phyloP scores from a whole-genome alignment of 2,113 vertebrate species.

The Origma solitaria region DNA sequence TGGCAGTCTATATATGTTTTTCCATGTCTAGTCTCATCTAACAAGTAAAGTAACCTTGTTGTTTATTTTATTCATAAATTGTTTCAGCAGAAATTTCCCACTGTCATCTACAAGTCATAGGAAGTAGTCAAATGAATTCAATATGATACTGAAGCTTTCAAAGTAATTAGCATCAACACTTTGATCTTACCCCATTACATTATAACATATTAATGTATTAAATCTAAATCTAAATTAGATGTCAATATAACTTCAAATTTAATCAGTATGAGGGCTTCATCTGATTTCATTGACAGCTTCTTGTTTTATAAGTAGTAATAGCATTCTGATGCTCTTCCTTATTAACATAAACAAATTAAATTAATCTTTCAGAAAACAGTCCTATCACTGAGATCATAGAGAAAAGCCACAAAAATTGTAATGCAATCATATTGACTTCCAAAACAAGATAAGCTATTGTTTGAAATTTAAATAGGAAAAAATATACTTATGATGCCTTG shows the following conservation, averaged over 20 bases:
- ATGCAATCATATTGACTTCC: neutral
- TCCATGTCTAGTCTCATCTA: neutral
- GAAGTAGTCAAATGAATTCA: neutral
- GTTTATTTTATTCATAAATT: neutral
- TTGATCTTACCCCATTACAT: neutral
- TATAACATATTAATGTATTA: slow-evolving; percentile 9
- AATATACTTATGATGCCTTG: neutral
- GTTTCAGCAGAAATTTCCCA: neutral
- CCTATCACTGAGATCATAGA: neutral
- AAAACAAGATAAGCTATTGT: neutral
- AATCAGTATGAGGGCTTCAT: neutral
- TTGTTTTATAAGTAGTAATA: slow-evolving; percentile 2
- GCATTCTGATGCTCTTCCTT: neutral
- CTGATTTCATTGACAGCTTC: slow-evolving; percentile 3
- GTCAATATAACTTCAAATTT: slow-evolving; percentile 23
- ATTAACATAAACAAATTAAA: slow-evolving; percentile 31
- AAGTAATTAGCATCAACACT: neutral
- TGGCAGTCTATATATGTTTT: neutral
- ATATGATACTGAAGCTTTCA: neutral
- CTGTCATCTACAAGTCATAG: neutral
- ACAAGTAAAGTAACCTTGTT: neutral
- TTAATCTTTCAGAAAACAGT: neutral
- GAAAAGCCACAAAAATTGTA: neutral
- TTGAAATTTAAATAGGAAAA: neutral
- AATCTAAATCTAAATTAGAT: slow-evolving; percentile 34